phyloP scores from a whole-genome alignment of 1,140 invertebrate genomes.

The Arctopsyche grandis region DNA sequence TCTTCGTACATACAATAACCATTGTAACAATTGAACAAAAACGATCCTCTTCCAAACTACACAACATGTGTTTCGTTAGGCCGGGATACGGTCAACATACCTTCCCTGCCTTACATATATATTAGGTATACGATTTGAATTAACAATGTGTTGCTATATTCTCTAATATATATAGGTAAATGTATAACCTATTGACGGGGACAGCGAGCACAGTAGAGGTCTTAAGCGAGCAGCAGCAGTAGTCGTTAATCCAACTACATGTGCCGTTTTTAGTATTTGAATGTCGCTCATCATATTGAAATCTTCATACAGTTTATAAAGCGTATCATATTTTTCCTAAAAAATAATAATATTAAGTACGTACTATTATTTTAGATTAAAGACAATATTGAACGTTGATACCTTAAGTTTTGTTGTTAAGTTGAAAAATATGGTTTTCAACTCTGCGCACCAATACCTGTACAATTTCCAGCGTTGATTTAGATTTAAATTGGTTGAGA shows the following conservation, averaged over 20 bases:
- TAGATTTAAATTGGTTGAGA: background rate
- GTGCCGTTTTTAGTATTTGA: slow-evolving; percentile 57
- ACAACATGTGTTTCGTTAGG: too few species aligned
- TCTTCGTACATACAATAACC: too few species aligned
- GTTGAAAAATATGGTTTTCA: slow-evolving; percentile 4
- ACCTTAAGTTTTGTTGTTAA: background rate
- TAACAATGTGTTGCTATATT: too few species aligned
- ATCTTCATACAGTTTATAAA: slow-evolving; percentile 58
- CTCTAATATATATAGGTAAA: too few species aligned
- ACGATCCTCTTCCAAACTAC: too few species aligned
- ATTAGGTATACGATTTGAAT: too few species aligned
- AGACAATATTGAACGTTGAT: background rate
- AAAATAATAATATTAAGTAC: slow-evolving; percentile 49
- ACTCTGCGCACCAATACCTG: slow-evolving; percentile 56
- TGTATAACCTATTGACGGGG: slow-evolving; percentile 69
- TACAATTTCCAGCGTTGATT: slow-evolving; percentile 52
- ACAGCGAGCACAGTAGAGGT: slow-evolving; percentile 69
- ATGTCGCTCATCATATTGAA: slow-evolving; percentile 59
- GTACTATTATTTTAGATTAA: too few species aligned
- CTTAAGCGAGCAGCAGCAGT: slow-evolving; percentile 77
- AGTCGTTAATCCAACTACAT: slow-evolving; percentile 81
- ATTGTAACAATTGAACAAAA: too few species aligned
- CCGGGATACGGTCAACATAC: too few species aligned
- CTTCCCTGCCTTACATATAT: too few species aligned
- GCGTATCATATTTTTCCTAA: slow-evolving; percentile 58